Evolutionary conservation across 2,113 vertebrate species (phyloP), one percentile per base, ranked within the genome.

Genomic region (Gopherus evgoodei): DNA sequence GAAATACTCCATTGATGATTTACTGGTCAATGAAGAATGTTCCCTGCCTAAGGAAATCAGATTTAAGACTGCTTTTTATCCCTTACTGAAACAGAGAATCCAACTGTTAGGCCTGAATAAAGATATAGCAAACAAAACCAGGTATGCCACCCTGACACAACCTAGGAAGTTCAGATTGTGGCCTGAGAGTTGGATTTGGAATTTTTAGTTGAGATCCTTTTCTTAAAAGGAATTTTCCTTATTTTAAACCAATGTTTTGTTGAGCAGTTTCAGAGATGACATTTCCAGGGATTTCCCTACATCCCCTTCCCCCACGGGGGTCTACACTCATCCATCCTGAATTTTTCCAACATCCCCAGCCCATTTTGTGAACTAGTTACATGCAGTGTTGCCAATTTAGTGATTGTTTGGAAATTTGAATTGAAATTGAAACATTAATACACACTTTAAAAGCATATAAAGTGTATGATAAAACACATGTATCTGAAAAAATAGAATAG

Each of bases 191-290:
- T 91, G 62, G 81, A 81, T 42, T 80, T 53, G 72, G 89, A 86
- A 78, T 88, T n/a, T 81, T 81, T 79, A 86, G 93, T 96, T 90
- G 78, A 86, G 50, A 84, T 62, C 57, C 49, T 27, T 92, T 93
- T 91, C 53, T 89, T 84, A 69, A 94, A 72, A 65, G 91, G 94
- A 17, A 50, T 94, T 93, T 94, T 91, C 81, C 81, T 83, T 82
- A 5, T 57, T 81, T 53, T 76, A 76, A 88, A 94, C 78, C 56
- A 91, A 44, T 84, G 38, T 62, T 94, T 93, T 96, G 87, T 79
- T 89, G 22, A 90, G 53, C n/a, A 49, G 29, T 83, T 97, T 94
- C 56, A 83, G 72, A 84, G 8, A 91, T 87, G 10, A 50, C 75
- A 81, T 72, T 96, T 95, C 87, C 47, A 47, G 47, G 47, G 47